Percentiles rank a stretch among this genome's conserved stretches.
Evolutionary conservation across 37 sponge, comb jelly and placozoan species (phyloP).

Genomic region (Chondrosia reniformis): DNA sequence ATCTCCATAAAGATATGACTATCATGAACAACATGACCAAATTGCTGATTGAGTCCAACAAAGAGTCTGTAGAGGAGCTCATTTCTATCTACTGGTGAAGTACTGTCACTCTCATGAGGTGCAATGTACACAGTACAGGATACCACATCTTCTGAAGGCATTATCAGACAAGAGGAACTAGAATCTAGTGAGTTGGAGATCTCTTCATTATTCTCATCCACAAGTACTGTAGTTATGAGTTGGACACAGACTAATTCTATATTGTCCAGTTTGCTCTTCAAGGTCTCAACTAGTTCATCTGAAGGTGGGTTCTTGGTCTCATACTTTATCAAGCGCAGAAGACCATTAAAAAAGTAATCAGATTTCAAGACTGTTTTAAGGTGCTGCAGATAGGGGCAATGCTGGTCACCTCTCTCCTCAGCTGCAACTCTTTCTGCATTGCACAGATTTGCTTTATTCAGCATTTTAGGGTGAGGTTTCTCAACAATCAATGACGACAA

Average conservation of each 20-base stretch:
- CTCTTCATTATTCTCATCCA: background rate
- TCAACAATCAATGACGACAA: background rate
- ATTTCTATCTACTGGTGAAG: background rate
- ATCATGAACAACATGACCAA: background rate
- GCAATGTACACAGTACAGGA: background rate
- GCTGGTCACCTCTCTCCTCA: background rate
- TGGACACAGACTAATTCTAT: slow-evolving; percentile 7
- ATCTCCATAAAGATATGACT: slow-evolving; percentile 2
- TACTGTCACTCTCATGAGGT: background rate
- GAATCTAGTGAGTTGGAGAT: background rate
- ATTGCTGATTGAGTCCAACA: background rate
- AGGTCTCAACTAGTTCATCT: slow-evolving; percentile 4
- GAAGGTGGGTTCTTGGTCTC: background rate
- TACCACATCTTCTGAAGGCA: background rate
- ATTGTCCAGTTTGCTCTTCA: background rate
- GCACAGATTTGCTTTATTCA: background rate
- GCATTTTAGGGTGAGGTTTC: slow-evolving; percentile 1
- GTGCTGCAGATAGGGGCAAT: background rate
- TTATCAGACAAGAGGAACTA: background rate
- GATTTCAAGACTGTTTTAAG: background rate
- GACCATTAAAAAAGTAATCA: background rate
- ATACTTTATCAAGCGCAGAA: background rate
- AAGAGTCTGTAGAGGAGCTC: background rate
- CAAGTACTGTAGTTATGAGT: slow-evolving; percentile 6
- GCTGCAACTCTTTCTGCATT: slow-evolving; percentile 5